Evolutionary conservation across 1,140 invertebrate genomes (phyloP).

Genomic region (Agrilus planipennis): DNA sequence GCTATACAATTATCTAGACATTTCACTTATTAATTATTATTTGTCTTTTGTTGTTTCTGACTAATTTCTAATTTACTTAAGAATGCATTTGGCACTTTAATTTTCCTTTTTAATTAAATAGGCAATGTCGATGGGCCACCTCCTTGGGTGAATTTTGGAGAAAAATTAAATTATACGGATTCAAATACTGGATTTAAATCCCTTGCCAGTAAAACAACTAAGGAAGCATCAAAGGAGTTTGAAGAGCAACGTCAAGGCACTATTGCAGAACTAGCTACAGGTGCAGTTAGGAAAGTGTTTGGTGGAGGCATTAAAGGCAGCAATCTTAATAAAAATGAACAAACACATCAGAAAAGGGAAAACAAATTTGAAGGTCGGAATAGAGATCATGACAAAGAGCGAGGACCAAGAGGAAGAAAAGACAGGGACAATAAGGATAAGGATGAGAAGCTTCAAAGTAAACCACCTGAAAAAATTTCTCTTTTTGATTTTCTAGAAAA

Average conservation of each 20-base stretch:
- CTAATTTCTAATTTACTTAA: too few relatives aligned
- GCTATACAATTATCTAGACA: too few relatives aligned
- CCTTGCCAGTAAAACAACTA: slow-evolving; percentile 46
- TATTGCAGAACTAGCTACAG: slow-evolving; percentile 72
- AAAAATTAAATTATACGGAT: slow-evolving; percentile 50
- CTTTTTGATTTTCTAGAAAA: slow-evolving; percentile 80
- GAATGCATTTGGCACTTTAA: background rate
- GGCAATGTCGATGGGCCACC: slow-evolving; percentile 26
- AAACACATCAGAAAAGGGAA: slow-evolving; percentile 33
- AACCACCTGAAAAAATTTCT: slow-evolving; percentile 73
- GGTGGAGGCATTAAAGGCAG: slow-evolving; percentile 48
- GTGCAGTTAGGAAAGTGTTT: slow-evolving; percentile 67
- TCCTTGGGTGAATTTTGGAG: slow-evolving; percentile 79
- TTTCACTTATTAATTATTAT: too few relatives aligned
- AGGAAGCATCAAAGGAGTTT: slow-evolving; percentile 67
- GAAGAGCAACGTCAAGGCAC: slow-evolving; percentile 72
- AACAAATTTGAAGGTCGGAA: slow-evolving; percentile 24
- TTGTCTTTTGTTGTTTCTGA: slow-evolving; percentile 1
- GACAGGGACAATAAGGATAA: slow-evolving; percentile 34
- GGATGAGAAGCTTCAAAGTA: slow-evolving; percentile 42
- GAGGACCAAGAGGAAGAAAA: slow-evolving; percentile 33
- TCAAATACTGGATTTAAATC: slow-evolving; percentile 62
- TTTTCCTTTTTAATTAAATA: background rate
- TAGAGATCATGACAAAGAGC: slow-evolving; percentile 26
- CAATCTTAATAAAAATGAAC: slow-evolving; percentile 6